Conservation (phyloP, 2,888 invertebrate species). For the Rhagonycha lutea region DNA sequence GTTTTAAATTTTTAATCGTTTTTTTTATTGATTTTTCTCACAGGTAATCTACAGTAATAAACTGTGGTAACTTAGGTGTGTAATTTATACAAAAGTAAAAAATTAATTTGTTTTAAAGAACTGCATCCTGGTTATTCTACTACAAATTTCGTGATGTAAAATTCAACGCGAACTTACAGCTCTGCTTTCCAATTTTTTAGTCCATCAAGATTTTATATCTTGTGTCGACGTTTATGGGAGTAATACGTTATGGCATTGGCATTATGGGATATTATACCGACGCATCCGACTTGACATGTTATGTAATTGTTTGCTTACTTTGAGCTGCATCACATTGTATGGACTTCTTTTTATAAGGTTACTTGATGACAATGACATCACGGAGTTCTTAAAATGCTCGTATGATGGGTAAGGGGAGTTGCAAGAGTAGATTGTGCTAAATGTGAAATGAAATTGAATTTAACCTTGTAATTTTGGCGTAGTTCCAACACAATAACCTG, state of each 20-base stretch:
- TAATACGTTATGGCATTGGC: background rate
- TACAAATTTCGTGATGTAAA: background rate
- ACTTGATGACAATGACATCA: conserved; percentile 9
- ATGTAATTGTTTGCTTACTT: conserved; percentile 3
- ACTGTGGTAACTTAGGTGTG: background rate
- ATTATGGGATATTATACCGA: background rate
- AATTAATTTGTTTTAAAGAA: background rate
- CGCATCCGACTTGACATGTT: background rate
- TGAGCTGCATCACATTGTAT: background rate
- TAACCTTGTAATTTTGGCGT: conserved; percentile 33
- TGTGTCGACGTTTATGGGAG: background rate
- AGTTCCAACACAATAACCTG: conserved; percentile 18
- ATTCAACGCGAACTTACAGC: background rate
- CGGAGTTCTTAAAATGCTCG: background rate
- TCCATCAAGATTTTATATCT: background rate
- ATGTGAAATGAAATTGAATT: conserved; percentile 33
- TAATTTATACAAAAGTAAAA: background rate
- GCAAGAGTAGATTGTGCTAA: conserved; percentile 23
- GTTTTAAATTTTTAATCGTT: background rate
- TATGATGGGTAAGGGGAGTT: conserved; percentile 11
- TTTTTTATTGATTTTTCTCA: background rate
- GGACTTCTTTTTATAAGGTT: background rate
- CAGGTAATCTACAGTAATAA: background rate
- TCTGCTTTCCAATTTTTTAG: background rate
- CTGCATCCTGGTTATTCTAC: background rate